Percentiles rank a stretch among this genome's conserved stretches.
These are phyloP conservation scores for Tromatobia lineatoria DNA, from an alignment of 2,888 invertebrate species.

Conservation along the genomic window DNA sequence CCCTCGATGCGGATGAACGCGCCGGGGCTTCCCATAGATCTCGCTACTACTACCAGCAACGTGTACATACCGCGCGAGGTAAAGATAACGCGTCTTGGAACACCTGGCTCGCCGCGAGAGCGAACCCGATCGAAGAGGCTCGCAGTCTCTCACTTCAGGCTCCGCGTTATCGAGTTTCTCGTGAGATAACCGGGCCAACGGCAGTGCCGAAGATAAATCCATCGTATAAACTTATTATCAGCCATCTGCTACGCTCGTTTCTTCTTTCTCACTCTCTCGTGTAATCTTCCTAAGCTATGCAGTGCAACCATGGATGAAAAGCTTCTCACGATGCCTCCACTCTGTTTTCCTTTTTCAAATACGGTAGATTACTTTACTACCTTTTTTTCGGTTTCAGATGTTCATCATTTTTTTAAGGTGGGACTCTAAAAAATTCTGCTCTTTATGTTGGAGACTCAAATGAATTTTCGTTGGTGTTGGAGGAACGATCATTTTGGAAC, in stretches of 20 bases:
- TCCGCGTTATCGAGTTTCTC: constrained; percentile 62
- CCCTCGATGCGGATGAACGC: constrained; percentile 24
- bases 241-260: constrained; percentile 61
- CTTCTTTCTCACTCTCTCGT: background rate
- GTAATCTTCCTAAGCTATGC: constrained; percentile 30
- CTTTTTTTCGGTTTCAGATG: background rate
- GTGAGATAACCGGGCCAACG: constrained; percentile 56
- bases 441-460: too few relatives aligned
- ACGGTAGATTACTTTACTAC: background rate
- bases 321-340: constrained; percentile 55
- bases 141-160: constrained; percentile 29
- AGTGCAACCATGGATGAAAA: constrained; percentile 35
- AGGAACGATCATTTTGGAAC: too few relatives aligned
- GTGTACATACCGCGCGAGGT: constrained; percentile 9
- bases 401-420: background rate
- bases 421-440: background rate
- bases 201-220: constrained; percentile 58
- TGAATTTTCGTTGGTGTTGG: too few relatives aligned
- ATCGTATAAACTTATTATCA: constrained; percentile 62
- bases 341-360: constrained; percentile 14
- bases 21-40: constrained; percentile 44
- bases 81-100: constrained; percentile 59
- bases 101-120: constrained; percentile 56
- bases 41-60: background rate
- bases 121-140: constrained; percentile 42